Percentiles rank a stretch among this genome's conserved stretches.
These are phyloP conservation scores for Sesia bembeciformis DNA, from an alignment of 2,888 invertebrate genomes.

Conservation along the genomic window DNA sequence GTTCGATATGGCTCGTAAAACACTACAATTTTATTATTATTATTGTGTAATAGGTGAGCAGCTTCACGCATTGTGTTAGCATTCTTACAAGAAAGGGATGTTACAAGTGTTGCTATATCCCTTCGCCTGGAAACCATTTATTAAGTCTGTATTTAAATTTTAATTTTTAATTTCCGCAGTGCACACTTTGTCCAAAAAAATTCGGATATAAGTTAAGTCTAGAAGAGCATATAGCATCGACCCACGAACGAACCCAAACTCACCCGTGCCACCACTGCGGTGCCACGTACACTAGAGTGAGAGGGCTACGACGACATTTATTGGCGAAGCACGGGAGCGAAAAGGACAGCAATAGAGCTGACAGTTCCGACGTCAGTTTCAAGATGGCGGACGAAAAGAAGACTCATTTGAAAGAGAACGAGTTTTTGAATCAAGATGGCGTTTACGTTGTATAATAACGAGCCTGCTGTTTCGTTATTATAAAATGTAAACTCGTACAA, in stretches of 20 bases:
- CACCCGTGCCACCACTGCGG: slow-evolving; percentile 42
- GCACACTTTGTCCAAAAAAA: slow-evolving; percentile 49
- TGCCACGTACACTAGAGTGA: slow-evolving; percentile 37
- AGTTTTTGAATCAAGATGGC: not conserved
- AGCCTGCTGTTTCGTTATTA: too few relatives aligned
- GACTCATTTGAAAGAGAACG: not conserved
- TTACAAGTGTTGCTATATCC: too few relatives aligned
- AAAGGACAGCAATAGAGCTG: not conserved
- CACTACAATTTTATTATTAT: too few relatives aligned
- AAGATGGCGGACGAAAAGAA: not conserved
- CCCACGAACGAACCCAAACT: slow-evolving; percentile 38
- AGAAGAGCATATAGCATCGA: slow-evolving; percentile 45
- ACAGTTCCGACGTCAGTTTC: not conserved
- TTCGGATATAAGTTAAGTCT: slow-evolving; percentile 57
- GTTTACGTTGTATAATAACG: not conserved
- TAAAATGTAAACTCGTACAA: too few relatives aligned
- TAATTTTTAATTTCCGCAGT: slow-evolving; percentile 36
- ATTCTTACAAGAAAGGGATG: too few relatives aligned
- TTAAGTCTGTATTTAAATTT: not conserved
- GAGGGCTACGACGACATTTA: slow-evolving; percentile 45
- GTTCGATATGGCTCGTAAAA: too few relatives aligned
- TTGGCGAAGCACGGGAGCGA: slow-evolving; percentile 30
- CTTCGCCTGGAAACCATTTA: too few relatives aligned
- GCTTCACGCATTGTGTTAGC: too few relatives aligned
- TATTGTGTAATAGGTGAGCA: too few relatives aligned